Conservation (phyloP, 1,140 invertebrate species). For the Drosophila teissieri region DNA sequence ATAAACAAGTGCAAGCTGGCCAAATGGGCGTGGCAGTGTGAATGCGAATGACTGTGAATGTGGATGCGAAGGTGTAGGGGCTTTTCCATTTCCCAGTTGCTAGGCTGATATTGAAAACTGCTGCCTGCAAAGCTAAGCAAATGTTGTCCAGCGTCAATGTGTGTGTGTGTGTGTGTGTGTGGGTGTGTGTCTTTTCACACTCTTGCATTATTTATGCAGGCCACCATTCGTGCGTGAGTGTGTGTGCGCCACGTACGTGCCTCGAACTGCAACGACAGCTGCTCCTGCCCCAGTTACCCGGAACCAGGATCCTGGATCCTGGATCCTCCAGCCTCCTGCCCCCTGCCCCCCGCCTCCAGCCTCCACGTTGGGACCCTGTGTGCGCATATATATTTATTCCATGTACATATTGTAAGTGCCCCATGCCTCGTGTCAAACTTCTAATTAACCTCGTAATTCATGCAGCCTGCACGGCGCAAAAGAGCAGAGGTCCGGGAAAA, state of each 20-base stretch:
- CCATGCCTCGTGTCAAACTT: constrained; percentile 54
- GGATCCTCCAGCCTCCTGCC: too few relatives aligned
- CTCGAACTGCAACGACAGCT: constrained; percentile 64
- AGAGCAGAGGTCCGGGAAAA: not conserved
- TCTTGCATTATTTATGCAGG: constrained; percentile 54
- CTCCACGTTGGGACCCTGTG: not conserved
- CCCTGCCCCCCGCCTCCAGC: not conserved
- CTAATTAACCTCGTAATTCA: constrained; percentile 55
- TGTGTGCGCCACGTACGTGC: constrained; percentile 51
- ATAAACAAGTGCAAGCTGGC: constrained; percentile 77
- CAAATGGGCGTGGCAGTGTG: constrained; percentile 32
- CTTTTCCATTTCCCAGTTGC: constrained; percentile 12
- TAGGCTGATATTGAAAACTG: constrained; percentile 66
- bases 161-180: constrained; percentile 11
- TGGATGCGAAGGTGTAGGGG: not conserved
- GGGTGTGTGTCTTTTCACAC: constrained; percentile 43
- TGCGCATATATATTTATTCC: constrained; percentile 35
- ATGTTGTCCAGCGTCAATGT: constrained; percentile 10
- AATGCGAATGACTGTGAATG: not conserved
- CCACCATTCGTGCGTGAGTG: constrained; percentile 8
- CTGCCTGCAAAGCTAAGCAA: constrained; percentile 41
- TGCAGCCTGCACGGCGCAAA: constrained; percentile 20
- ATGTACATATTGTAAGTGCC: constrained; percentile 51
- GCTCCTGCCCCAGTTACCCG: constrained; percentile 26
- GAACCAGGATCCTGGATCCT: constrained; percentile 1